Evolutionary conservation across 2,113 vertebrate genomes (phyloP), one percentile per base, ranked within the genome.

Genomic region (Pleuronectes platessa): DNA sequence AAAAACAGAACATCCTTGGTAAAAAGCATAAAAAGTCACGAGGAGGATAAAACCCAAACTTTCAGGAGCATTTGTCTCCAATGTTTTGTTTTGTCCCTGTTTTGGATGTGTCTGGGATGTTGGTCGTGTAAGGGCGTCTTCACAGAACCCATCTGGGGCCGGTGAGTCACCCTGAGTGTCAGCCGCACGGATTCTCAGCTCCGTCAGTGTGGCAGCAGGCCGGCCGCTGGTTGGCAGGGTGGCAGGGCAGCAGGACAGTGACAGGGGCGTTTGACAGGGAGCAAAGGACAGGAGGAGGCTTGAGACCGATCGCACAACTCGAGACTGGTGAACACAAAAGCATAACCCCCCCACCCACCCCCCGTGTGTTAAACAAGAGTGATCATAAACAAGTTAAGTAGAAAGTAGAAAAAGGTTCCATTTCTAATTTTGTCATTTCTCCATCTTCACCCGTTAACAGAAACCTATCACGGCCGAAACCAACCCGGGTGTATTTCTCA

Each of bases 81-180:
- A n/a, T 7, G 31, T 31, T 31, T 7, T 31, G 6, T 31, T 31
- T 7, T 31, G 31, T 56, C 35, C 42, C 26, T 20, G 64, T 61
- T 62, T 70, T 68, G 15, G 67, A 61, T 14, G 26, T 9, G 58
- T 10, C 11, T 17, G n/a, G 42, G 49, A n/a, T 71, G 70, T 83
- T 67, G 51, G 67, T 79, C 5, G 7, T 55, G 59, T 65, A 47
- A 73, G 76, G 67, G 67, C 78, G 27, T 81, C 40, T 87, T 71
- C 40, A 47, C n/a, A 81, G 82, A 72, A 67, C 35, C 73, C 77
- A 59, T 71, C 62, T 71, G 79, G 84, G 84, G 76, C 81, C 13
- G 65, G 65, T 91, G 91, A 90, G 82, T 91, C 90, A 91, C 55
- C 51, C 53, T 20, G 59, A 62, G 77, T 90, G 92, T 89, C 87